Conservation (phyloP, 92 coral and sea anemone genomes). For the Bergia puertoricense region DNA sequence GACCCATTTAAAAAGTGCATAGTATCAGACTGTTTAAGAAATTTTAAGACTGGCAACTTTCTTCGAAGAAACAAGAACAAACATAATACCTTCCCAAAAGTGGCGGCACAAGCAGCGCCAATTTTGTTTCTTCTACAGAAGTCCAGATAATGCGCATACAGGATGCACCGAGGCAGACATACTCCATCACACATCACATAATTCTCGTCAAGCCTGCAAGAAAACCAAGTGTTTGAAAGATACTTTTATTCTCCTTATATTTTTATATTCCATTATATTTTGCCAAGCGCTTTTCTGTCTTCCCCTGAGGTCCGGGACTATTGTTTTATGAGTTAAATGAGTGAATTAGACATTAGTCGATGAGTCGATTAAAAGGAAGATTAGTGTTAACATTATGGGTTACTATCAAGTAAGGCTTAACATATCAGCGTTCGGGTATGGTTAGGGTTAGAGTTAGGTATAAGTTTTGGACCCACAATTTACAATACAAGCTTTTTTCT, state of each 20-base stretch:
- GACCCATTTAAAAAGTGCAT: background rate
- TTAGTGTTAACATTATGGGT: too few species aligned
- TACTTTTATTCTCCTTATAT: background rate
- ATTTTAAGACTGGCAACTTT: background rate
- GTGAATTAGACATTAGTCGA: too few species aligned
- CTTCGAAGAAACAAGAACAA: background rate
- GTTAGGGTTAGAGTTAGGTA: too few species aligned
- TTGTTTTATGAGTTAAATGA: too few species aligned
- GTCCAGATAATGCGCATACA: constrained; percentile 97
- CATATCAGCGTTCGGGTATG: too few species aligned
- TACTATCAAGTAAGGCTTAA: too few species aligned
- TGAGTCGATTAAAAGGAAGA: too few species aligned
- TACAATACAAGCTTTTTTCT: too few species aligned
- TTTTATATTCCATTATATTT: background rate
- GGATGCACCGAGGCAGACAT: constrained; percentile 93
- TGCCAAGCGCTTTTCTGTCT: background rate
- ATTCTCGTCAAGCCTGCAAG: constrained; percentile 91
- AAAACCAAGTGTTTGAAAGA: background rate
- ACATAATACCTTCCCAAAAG: constrained; percentile 91
- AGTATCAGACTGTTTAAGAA: background rate
- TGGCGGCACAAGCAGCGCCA: constrained; percentile 98
- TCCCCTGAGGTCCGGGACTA: background rate
- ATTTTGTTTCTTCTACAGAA: constrained; percentile 91
- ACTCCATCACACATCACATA: constrained; percentile 99
- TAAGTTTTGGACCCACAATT: too few species aligned